Base-by-base conservation (phyloP, 2,113 vertebrate genomes). In the Pachycephala philippinensis region DNA sequence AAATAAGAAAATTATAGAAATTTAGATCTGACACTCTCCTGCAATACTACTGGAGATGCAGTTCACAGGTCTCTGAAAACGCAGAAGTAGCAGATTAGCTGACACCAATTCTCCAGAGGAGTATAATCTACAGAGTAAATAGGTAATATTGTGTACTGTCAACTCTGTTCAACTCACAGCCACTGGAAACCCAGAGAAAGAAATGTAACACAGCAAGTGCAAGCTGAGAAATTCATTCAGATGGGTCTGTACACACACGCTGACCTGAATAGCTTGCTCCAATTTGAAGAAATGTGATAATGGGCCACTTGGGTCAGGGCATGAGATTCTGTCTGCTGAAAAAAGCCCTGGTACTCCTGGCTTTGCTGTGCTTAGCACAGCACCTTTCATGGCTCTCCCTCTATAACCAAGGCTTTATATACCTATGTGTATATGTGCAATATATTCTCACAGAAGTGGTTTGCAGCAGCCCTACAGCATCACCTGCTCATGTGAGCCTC, bases 41-140 rank as follows among this genome's bases (percentile, higher is more conserved):
- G 42, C 2, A 4, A 40, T 63, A 66, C 65, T 42, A 63, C 44
- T 30, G 37, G 28, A 89, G 74, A 49, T 30, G 28, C 80, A 81
- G 88, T 91, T 79, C 6, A 6, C 64, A 84, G 50, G 61, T 70
- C 68, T 77, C 89, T 39, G 42, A 71, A 91, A 92, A 74, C 2
- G 2, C 6, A n/a, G 28, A 93, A 72, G 56, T 78, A 74, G 33
- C 71, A 78, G 64, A 61, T 88, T 82, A 96, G 47, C 49, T 59
- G 81, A 79, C 70, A 92, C 8, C 89, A 81, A 65, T 87, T 94
- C 78, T 85, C 89, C 33, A 59, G 74, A 61, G 61, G 42, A 79
- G 40, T 64, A 83, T 94, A 90, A 96, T 93, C 84, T 94, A 81
- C 79, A 78, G 63, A 84, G 44, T 71, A 76, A 90, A 83, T 57